Percentiles rank a stretch among this genome's conserved stretches.
Conservation (phyloP, 2,113 vertebrate genomes). For the Pterophyllum scalare region DNA sequence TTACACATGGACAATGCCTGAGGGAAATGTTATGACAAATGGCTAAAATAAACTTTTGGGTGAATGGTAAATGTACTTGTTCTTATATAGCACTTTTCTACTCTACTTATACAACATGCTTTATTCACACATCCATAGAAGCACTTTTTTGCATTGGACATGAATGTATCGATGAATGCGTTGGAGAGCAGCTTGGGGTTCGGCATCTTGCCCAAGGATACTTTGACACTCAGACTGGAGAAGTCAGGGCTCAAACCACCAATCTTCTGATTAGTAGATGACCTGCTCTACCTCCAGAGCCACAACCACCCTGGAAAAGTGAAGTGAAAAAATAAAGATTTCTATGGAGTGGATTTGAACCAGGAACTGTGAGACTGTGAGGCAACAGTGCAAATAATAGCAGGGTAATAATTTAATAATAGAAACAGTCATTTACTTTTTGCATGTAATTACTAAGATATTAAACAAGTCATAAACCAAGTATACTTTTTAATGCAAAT, state of each 20-base stretch:
- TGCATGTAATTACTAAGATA: background rate
- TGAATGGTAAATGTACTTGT: background rate
- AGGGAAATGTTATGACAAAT: background rate
- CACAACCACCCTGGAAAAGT: no score
- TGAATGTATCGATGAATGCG: no score
- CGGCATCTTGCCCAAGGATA: no score
- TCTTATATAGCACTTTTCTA: no score
- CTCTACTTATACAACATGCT: no score
- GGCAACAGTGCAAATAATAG: background rate
- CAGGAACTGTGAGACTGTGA: background rate
- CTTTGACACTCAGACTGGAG: no score
- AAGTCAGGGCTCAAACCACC: no score
- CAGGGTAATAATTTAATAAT: background rate
- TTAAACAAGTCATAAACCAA: background rate
- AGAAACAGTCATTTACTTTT: background rate
- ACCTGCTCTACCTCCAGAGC: no score
- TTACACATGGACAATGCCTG: background rate
- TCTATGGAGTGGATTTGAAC: background rate
- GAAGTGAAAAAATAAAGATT: background rate
- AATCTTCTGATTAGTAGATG: no score
- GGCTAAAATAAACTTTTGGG: background rate
- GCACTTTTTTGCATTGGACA: no score
- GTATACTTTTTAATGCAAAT: background rate
- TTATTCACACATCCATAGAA: no score
- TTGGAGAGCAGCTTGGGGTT: no score